Evolutionary conservation across 2,888 invertebrate species (phyloP).

Genomic region (Odontomyia ornata): DNA sequence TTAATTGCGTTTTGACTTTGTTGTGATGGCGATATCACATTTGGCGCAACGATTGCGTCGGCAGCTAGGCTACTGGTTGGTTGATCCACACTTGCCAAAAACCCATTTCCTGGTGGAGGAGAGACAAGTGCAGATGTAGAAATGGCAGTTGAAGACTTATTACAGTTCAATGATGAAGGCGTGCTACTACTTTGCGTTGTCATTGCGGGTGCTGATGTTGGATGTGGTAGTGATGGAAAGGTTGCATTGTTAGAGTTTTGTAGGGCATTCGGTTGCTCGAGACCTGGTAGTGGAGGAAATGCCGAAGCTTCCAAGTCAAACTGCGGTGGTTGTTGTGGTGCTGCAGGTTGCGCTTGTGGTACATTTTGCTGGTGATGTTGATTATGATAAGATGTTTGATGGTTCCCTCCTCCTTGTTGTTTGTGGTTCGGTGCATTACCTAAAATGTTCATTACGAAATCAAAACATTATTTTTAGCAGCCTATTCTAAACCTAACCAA

Average conservation of each 20-base stretch:
- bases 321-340: slow-evolving; percentile 68
- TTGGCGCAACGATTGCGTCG: background rate
- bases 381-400: slow-evolving; percentile 53
- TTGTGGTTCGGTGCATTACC: slow-evolving; percentile 43
- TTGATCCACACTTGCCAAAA: background rate
- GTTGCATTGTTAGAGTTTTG: slow-evolving; percentile 51
- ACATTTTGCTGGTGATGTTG: slow-evolving; percentile 53
- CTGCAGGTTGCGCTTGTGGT: slow-evolving; percentile 56
- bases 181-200: slow-evolving; percentile 25
- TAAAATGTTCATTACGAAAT: slow-evolving; percentile 14
- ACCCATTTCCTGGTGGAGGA: background rate
- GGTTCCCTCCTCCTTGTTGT: slow-evolving; percentile 48
- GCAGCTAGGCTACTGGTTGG: background rate
- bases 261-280: slow-evolving; percentile 58
- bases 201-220: slow-evolving; percentile 49
- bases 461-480: background rate
- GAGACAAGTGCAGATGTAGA: slow-evolving; percentile 20
- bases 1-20: slow-evolving; percentile 40
- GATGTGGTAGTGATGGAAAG: slow-evolving; percentile 53
- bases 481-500: background rate
- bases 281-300: slow-evolving; percentile 82
- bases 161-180: background rate
- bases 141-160: slow-evolving; percentile 46
- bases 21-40: slow-evolving; percentile 11
- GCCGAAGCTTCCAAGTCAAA: slow-evolving; percentile 83